phyloP scores from a whole-genome alignment of 2,113 vertebrate genomes.

The Corapipo altera region DNA sequence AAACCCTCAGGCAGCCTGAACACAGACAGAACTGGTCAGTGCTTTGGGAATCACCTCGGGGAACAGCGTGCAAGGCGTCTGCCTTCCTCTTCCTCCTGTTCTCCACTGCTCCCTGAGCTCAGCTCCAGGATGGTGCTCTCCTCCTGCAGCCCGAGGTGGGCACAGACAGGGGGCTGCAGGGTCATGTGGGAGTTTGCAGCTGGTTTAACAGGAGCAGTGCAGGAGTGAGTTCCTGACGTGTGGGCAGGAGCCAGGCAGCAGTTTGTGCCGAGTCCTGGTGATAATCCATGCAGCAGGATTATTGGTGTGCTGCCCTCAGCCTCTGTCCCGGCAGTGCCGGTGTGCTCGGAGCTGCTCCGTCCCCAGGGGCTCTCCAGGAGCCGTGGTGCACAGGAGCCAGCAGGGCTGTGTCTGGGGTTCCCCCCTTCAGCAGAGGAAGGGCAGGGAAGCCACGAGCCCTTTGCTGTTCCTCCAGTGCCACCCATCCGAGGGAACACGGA shows the following conservation, averaged over 20 bases:
- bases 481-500: rapidly evolving
- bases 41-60: background rate
- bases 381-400: rapidly evolving
- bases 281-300: rapidly evolving
- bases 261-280: rapidly evolving
- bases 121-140: background rate
- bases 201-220: rapidly evolving
- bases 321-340: background rate
- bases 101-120: rapidly evolving
- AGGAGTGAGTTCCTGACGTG: rapidly evolving
- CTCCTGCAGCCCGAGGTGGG: background rate
- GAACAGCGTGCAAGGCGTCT: rapidly evolving
- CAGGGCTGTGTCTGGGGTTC: rapidly evolving
- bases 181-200: background rate
- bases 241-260: background rate
- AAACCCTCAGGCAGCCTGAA: rapidly evolving
- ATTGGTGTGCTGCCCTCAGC: background rate
- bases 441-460: rapidly evolving
- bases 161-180: no score
- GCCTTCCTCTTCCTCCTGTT: background rate
- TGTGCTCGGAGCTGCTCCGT: background rate
- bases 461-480: background rate
- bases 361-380: background rate
- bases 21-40: rapidly evolving
- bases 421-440: background rate